A percentile compares a stretch with the other conserved stretches of the same genome.
Conservation (phyloP, 2,797 vertebrate genomes). For the Lacerta viridis region DNA sequence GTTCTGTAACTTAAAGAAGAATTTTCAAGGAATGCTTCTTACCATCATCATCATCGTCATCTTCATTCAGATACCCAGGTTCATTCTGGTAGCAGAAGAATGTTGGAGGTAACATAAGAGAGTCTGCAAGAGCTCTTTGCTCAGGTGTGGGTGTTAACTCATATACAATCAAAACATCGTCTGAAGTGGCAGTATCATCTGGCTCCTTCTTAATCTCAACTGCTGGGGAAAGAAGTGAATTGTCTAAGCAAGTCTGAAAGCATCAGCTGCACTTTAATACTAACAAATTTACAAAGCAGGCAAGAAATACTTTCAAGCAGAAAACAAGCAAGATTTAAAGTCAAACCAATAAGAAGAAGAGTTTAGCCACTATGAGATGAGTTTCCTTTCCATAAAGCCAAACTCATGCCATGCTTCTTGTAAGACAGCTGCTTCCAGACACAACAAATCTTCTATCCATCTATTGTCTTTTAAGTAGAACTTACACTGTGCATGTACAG, state of each 20-base stretch:
- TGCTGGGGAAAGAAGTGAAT: constrained; percentile 41
- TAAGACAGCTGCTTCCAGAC: not conserved
- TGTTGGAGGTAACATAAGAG: constrained; percentile 89
- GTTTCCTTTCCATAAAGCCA: not conserved
- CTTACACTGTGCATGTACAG: not conserved
- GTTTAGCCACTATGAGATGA: not conserved
- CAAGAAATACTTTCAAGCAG: not conserved
- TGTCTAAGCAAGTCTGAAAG: constrained; percentile 15
- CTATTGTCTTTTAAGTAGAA: not conserved
- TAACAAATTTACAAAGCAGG: constrained; percentile 3
- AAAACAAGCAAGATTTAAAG: constrained; percentile 34
- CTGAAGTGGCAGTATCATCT: constrained; percentile 67
- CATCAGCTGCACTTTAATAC: constrained; percentile 4
- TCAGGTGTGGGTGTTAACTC: constrained; percentile 89
- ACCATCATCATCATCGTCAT: constrained; percentile 92
- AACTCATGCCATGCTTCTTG: constrained; percentile 28
- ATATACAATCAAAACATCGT: constrained; percentile 88
- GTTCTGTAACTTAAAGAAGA: not conserved
- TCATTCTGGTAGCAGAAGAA: constrained; percentile 98
- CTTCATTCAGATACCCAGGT: constrained; percentile 90
- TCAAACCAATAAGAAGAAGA: not conserved
- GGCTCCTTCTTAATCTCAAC: constrained; percentile 69
- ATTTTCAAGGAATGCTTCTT: constrained; percentile 66
- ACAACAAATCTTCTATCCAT: not conserved
- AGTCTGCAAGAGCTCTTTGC: constrained; percentile 88